Base-by-base conservation (phyloP, 1,140 invertebrate species). In the Neodiprion virginianus region DNA sequence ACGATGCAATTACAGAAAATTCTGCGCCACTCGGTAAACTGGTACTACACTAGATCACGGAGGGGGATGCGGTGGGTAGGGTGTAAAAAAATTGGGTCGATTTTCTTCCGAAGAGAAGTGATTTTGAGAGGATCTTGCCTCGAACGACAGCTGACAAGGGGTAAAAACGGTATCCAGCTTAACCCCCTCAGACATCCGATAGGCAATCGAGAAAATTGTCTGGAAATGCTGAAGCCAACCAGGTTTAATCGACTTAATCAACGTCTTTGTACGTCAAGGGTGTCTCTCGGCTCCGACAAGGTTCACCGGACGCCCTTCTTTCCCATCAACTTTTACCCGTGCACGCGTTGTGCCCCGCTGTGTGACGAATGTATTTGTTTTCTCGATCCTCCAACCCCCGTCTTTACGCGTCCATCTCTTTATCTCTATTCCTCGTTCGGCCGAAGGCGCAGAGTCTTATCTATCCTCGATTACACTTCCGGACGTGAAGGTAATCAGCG, bases 201-300 rank as follows among this genome's bases (percentile, higher is more conserved):
- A 40, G 53, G 53, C 53, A 61, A 61, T 61, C 53, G 53, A 61
- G 53, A 61, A 61, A 61, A 61, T 61, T 61, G 53, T 61, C 53
- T 61, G 53, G 53, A 61, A 61, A 61, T 61, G 53, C 11, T 61
- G 53, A 8, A 61, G 53, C 53, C 53, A 61, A 61, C 5, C 53
- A 61, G 28, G 28, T 61, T 61, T 61, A 61, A 61, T 61, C 53
- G 53, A 61, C 53, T 61, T 61, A 61, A 61, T 61, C 53, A 61
- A 61, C 53, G 53, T 61, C 53, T 61, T 61, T 61, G 53, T 61
- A 61, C 53, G 53, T 61, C 53, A 61, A 61, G 53, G 53, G 53
- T 61, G 53, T 61, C 53, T 61, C 53, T 61, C 28, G 28, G 28
- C 28, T 40, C 53, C n/a, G 53, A 17, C 5, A 61, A 61, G 53